Evolutionary conservation across 1,140 invertebrate species (phyloP), one percentile per base, ranked within the genome.

Genomic region (Hyles vespertilio): DNA sequence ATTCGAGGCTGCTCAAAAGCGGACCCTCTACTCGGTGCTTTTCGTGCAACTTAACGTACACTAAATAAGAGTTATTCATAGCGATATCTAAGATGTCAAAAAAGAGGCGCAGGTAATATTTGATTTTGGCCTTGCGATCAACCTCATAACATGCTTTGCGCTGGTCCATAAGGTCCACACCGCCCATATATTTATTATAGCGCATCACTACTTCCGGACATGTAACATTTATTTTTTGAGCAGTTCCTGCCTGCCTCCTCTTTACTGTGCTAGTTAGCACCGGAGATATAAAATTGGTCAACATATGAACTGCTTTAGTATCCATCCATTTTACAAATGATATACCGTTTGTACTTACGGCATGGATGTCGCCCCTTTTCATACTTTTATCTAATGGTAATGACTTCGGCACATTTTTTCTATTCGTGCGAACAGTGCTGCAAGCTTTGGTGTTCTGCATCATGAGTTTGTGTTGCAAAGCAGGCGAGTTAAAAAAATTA

Each of bases 181-280:
- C 67, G 54, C 65, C 68, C 63, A 70, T 73, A 63, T 68, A 58
- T 63, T 68, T 73, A 60, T 74, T 71, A 43, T 64, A 70, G 34
- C 48, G 46, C 48, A 62, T 49, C 44, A 74, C 65, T 9, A 70
- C 58, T 63, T 74, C 61, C 12, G 71, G 69, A 58, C 65, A 67
- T 50, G 53, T 67, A 43, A 62, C 61, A 64, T 70, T 65, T 61
- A 76, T 55, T 57, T 67, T 63, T 51, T 61, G 67, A 64, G 50
- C 69, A 63, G 59, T 67, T 67, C 75, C 69, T 76, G 69, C 67
- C n/a, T n/a, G n/a, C n/a, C n/a, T n/a, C n/a, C n/a, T n/a, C n/a
- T n/a, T n/a, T n/a, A n/a, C n/a, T n/a, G n/a, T n/a, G n/a, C n/a
- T n/a, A n/a, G n/a, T n/a, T n/a, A n/a, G n/a, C n/a, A n/a, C n/a